Conservation (phyloP, 2,888 invertebrate species). For the Blastobasis lacticolella region DNA sequence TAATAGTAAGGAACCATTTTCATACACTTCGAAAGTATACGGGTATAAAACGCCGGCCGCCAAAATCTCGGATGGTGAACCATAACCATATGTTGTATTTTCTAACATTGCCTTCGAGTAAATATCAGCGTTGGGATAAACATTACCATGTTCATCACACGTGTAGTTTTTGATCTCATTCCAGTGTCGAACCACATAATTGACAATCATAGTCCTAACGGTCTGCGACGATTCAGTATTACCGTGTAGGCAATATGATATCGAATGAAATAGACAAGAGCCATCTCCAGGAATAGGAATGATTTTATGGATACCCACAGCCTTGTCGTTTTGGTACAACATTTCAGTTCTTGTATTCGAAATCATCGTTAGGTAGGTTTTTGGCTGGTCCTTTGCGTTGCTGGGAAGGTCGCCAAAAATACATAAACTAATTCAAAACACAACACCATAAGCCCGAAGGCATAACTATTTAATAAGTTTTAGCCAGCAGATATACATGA, state of each 20-base stretch:
- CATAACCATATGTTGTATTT: slow-evolving; percentile 11
- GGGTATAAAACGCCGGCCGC: slow-evolving; percentile 14
- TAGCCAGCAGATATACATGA: too few species aligned
- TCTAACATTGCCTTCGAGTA: slow-evolving; percentile 15
- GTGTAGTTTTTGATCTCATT: slow-evolving; percentile 15
- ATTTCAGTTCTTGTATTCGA: too few species aligned
- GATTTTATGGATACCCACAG: slow-evolving; percentile 12
- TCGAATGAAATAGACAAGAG: slow-evolving; percentile 14
- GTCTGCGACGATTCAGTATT: slow-evolving; percentile 12
- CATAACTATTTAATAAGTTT: too few species aligned
- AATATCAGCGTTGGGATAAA: slow-evolving; percentile 13
- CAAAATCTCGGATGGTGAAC: slow-evolving; percentile 14
- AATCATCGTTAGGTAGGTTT: too few species aligned
- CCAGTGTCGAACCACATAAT: slow-evolving; percentile 15
- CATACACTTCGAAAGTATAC: slow-evolving; percentile 14
- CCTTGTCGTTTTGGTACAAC: too few species aligned
- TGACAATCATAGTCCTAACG: slow-evolving; percentile 10
- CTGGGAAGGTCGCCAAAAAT: too few species aligned
- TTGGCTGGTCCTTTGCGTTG: too few species aligned
- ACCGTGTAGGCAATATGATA: slow-evolving; percentile 11
- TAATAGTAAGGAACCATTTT: not conserved
- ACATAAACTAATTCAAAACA: too few species aligned
- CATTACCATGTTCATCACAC: slow-evolving; percentile 14
- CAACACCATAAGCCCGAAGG: too few species aligned
- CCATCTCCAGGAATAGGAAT: slow-evolving; percentile 16